phyloP scores from a whole-genome alignment of 2,113 vertebrate genomes.

The Dicaeum eximium region DNA sequence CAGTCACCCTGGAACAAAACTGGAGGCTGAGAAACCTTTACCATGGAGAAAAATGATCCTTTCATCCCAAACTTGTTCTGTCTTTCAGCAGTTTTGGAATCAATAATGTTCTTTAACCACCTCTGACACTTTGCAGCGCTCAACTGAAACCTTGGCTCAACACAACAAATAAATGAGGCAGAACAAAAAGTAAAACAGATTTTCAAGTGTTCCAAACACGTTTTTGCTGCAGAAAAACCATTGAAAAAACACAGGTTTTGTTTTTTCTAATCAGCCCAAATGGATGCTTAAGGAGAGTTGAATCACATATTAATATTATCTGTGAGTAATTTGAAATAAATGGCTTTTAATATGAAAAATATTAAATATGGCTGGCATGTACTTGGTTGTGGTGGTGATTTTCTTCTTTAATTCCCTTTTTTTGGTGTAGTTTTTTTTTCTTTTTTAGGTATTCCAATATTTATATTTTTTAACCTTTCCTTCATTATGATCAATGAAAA shows the following conservation, averaged over 20 bases:
- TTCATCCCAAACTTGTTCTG: neutral
- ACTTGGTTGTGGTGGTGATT: neutral
- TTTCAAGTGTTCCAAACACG: neutral
- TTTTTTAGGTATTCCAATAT: neutral
- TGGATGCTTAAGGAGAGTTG: neutral
- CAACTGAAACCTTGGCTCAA: neutral
- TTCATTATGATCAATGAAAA: neutral
- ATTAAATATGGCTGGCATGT: neutral
- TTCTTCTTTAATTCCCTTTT: neutral
- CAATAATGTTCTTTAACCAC: neutral
- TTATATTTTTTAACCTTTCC: neutral
- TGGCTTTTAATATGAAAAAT: neutral
- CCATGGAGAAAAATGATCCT: neutral
- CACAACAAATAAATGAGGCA: neutral
- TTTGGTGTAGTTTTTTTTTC: neutral
- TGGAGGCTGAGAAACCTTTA: neutral
- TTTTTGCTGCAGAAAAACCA: neutral
- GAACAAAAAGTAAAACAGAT: neutral
- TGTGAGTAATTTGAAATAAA: neutral
- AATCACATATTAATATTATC: neutral
- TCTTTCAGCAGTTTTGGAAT: neutral
- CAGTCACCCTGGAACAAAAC: neutral
- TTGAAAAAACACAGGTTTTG: neutral
- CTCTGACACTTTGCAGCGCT: neutral
- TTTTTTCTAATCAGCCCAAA: neutral